Evolutionary conservation across 2,797 vertebrate species (phyloP), one percentile per base, ranked within the genome.

Genomic region (Hypotaenidia okinawae): DNA sequence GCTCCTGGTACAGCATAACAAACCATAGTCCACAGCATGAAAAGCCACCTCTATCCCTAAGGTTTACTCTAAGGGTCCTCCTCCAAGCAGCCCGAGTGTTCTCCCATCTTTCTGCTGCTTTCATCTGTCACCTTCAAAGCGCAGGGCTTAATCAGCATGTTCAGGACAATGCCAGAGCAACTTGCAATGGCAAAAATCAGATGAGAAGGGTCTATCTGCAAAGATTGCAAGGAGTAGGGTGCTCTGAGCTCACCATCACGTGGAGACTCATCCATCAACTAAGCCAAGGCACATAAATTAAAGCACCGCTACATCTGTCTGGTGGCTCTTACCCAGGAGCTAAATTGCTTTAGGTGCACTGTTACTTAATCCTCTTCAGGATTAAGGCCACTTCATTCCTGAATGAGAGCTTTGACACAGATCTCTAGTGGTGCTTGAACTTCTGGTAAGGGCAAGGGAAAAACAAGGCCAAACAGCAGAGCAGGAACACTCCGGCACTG

Each of bases 1-100:
- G 0, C 17, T 70, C 16, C 30, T 0, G 0, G 6, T 22, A 59
- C 17, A 63, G 41, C 10, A 27, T 32, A 77, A 70, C 0, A 6
- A 74, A 6, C 17, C 23, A 68, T 13, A 41, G 37, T 4, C 17
- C 49, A 72, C 0, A 0, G 1, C 1, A 2, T 9, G 16, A 30
- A 66, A 66, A 11, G 67, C 37, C 33, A 43, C 8, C 30, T n/a
- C 49, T 37, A 18, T 35, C 39, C 47, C 25, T 5, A 19, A 13
- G 5, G 22, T 16, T 75, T 69, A 16, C 30, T 51, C 9, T 25
- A 15, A 45, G 43, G 33, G 10, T 51, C 32, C 28, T 73, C 21
- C 67, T 47, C 16, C 19, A 49, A 51, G 32, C 19, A 82, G 32
- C 30, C 49, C 28, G 45, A 47, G 30, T 5, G 13, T n/a, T 58